These are phyloP conservation scores for Antennarius maculatus DNA, from an alignment of 2,797 vertebrate species.

Conservation along the genomic window DNA sequence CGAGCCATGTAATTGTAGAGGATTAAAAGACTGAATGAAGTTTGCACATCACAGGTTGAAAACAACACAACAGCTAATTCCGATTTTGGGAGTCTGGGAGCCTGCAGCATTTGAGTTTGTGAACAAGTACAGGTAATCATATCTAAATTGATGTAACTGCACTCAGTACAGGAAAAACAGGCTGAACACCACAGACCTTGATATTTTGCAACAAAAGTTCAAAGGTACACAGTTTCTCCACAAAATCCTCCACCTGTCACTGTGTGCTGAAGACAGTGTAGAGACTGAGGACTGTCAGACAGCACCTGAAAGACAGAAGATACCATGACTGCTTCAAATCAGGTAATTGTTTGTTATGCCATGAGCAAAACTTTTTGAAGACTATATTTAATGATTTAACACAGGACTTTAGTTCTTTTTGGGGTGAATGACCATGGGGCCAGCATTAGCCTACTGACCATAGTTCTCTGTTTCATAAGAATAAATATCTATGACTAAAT, in stretches of 20 bases:
- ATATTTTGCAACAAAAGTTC: conserved; percentile 21
- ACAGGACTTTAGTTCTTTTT: conserved; percentile 3
- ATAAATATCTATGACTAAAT: neutral
- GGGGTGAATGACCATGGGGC: conserved; percentile 35
- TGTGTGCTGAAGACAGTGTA: neutral
- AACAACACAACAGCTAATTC: no score
- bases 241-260: conserved; percentile 47
- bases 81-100: no score
- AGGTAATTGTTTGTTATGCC: conserved; percentile 59
- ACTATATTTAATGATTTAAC: neutral
- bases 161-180: conserved; percentile 15
- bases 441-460: neutral
- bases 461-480: neutral
- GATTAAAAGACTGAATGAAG: no score
- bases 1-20: no score
- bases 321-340: conserved; percentile 57
- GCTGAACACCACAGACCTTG: neutral
- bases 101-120: no score
- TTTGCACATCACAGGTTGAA: no score
- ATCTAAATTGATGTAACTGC: no score
- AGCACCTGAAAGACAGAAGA: conserved; percentile 26
- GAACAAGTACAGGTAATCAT: no score
- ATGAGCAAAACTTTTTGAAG: neutral
- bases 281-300: neutral
- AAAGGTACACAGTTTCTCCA: conserved; percentile 45